A percentile compares a stretch with the other conserved stretches of the same genome.
Conservation (phyloP, 2,113 vertebrate genomes). For the Nansenia antarctica region DNA sequence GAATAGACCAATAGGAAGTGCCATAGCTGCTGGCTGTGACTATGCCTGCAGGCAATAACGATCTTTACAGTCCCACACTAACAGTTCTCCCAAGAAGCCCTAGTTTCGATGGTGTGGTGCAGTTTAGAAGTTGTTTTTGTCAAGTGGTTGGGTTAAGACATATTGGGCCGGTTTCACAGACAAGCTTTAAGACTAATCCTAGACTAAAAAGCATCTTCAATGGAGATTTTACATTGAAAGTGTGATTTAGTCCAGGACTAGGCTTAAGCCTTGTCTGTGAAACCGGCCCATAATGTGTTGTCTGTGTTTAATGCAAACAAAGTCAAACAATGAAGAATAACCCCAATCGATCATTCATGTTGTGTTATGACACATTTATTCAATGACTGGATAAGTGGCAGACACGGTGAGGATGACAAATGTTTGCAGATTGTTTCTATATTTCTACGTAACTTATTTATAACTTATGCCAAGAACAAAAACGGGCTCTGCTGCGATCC, state of each 20-base stretch:
- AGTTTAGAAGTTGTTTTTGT: background rate
- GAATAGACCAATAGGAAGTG: constrained; percentile 31
- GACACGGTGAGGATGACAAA: background rate
- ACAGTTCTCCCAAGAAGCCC: constrained; percentile 13
- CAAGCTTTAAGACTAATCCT: too few relatives aligned
- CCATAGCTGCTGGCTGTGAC: constrained; percentile 34
- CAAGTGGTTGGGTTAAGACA: too few relatives aligned
- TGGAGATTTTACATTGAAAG: too few relatives aligned
- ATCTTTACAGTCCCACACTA: background rate
- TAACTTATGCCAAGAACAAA: too few relatives aligned
- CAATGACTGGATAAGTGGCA: background rate
- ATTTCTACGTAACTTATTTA: too few relatives aligned
- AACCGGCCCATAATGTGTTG: too few relatives aligned
- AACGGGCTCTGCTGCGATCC: too few relatives aligned
- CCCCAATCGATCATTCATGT: background rate
- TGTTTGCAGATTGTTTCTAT: too few relatives aligned
- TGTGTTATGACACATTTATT: background rate
- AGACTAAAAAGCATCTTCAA: too few relatives aligned
- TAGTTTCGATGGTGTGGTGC: constrained; percentile 21
- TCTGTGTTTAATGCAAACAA: background rate
- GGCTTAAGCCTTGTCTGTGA: too few relatives aligned
- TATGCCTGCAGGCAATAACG: constrained; percentile 63
- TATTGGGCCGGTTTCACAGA: background rate
- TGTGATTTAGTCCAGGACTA: too few relatives aligned
- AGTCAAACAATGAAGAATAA: background rate